A percentile compares a stretch with the other conserved stretches of the same genome.
Conservation (phyloP, 1,140 invertebrate species). For the Lordiphosa stackelbergi region DNA sequence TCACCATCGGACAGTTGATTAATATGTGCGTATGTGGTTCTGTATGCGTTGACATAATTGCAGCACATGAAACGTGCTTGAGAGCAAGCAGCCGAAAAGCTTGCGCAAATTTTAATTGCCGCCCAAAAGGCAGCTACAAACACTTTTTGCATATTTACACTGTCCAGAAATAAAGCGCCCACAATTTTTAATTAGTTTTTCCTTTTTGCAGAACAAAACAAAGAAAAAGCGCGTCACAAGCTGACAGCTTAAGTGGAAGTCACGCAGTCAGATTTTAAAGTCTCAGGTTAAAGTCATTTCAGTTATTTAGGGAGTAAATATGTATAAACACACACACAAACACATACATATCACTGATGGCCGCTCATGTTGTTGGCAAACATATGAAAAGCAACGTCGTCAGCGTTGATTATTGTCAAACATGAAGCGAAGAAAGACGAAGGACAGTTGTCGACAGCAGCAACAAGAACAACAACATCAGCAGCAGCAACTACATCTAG, state of each 20-base stretch:
- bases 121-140: conserved; percentile 37
- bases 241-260: conserved; percentile 45
- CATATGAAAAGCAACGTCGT: conserved; percentile 47
- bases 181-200: conserved; percentile 62
- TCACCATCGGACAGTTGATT: conserved; percentile 47
- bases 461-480: conserved; percentile 14
- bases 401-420: conserved; percentile 65
- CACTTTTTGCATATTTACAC: conserved; percentile 31
- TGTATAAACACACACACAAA: conserved; percentile 16
- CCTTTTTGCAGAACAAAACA: conserved; percentile 3
- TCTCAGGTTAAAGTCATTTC: conserved; percentile 3
- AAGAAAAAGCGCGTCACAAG: conserved; percentile 26
- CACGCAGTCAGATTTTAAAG: conserved; percentile 53
- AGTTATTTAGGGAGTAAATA: conserved; percentile 31
- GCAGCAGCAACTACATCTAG: conserved; percentile 11
- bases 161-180: conserved; percentile 13
- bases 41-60: conserved; percentile 46
- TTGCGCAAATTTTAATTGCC: conserved; percentile 46
- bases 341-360: conserved; percentile 37
- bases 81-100: conserved; percentile 28
- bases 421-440: conserved; percentile 36
- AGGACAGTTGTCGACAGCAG: conserved; percentile 24
- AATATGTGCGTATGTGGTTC: conserved; percentile 36
- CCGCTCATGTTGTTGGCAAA: conserved; percentile 46
- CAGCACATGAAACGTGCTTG: conserved; percentile 51